A percentile compares a stretch with the other conserved stretches of the same genome.
phyloP scores from a whole-genome alignment of 1,140 invertebrate species.

The Neodiprion lecontei region DNA sequence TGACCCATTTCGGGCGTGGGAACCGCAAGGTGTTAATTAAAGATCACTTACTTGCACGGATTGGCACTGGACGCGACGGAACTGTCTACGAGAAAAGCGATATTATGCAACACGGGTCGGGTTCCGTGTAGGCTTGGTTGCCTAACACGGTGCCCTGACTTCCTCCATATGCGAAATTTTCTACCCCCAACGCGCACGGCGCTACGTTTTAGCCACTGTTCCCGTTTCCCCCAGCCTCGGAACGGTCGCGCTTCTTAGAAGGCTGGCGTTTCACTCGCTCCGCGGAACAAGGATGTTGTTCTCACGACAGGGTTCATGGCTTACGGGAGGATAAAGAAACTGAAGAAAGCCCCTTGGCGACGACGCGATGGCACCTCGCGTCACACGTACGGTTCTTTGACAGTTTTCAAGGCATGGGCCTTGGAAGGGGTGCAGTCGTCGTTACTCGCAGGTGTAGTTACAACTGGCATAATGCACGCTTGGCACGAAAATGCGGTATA shows the following conservation, averaged over 20 bases:
- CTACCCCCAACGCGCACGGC: slow-evolving; percentile 17
- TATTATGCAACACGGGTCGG: slow-evolving; percentile 21
- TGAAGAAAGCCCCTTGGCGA: not conserved
- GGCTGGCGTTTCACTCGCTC: slow-evolving; percentile 33
- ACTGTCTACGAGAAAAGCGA: slow-evolving; percentile 10
- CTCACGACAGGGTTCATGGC: not conserved
- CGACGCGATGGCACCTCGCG: not conserved
- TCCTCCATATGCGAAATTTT: slow-evolving; percentile 34
- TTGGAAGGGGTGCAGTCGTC: not conserved
- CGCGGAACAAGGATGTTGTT: slow-evolving; percentile 15
- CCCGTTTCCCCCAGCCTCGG: slow-evolving; percentile 19
- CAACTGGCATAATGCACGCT: too few species aligned
- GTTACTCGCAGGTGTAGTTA: too few species aligned
- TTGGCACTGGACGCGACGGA: not conserved
- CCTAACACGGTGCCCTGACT: slow-evolving; percentile 35
- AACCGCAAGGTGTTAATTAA: not conserved
- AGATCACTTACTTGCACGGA: slow-evolving; percentile 10
- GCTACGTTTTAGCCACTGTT: slow-evolving; percentile 21
- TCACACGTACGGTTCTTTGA: not conserved
- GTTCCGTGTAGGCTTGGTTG: slow-evolving; percentile 32
- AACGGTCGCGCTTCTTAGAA: slow-evolving; percentile 32
- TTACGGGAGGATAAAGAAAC: not conserved
- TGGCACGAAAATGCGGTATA: not conserved
- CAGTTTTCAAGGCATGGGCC: not conserved
- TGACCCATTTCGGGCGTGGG: not conserved